phyloP scores from a whole-genome alignment of 1,140 invertebrate species.

The Sminthurinus signatus region DNA sequence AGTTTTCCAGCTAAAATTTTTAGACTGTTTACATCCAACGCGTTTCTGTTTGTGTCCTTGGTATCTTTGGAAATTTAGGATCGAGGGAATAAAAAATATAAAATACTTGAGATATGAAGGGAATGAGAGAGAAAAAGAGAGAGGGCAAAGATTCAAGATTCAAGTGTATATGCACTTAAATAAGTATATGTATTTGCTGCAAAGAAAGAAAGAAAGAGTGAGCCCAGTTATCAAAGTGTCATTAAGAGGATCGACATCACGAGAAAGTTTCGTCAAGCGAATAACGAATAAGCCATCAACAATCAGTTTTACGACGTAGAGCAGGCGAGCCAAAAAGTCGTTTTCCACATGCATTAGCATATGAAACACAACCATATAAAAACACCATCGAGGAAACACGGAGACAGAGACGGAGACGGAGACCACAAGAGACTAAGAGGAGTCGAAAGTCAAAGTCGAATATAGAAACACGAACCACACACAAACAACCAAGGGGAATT shows the following conservation, averaged over 20 bases:
- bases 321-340: slow-evolving; percentile 19
- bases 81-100: no score
- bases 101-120: no score
- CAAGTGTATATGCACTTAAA: background rate
- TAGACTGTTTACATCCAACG: no score
- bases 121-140: background rate
- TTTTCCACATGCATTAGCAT: slow-evolving; percentile 30
- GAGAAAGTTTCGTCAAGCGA: slow-evolving; percentile 26
- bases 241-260: slow-evolving; percentile 28
- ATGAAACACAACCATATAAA: slow-evolving; percentile 24
- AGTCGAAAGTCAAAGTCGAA: no score
- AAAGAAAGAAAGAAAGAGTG: background rate
- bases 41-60: no score
- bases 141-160: no score
- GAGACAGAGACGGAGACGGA: no score
- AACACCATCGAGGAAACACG: background rate
- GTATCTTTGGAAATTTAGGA: no score
- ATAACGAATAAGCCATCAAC: slow-evolving; percentile 30
- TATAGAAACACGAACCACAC: background rate
- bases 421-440: no score
- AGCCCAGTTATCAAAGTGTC: slow-evolving; percentile 34
- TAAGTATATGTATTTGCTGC: no score
- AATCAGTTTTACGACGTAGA: slow-evolving; percentile 32
- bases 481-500: slow-evolving; percentile 22
- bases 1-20: no score